phyloP scores from a whole-genome alignment of 1,140 invertebrate species.

The Forficula auricularia region DNA sequence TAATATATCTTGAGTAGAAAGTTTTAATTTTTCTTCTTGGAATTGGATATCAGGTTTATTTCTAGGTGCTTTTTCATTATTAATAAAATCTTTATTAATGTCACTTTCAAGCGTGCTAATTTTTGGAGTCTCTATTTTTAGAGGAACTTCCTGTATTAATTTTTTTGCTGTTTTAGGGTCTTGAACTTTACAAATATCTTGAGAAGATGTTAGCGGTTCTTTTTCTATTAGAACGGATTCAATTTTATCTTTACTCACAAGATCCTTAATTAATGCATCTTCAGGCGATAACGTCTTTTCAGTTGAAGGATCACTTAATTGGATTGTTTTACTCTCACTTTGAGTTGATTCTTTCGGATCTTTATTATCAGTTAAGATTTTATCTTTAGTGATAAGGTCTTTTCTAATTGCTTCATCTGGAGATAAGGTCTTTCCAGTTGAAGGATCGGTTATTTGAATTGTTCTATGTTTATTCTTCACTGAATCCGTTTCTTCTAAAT shows the following conservation, averaged over 20 bases:
- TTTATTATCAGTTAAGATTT: too few species aligned
- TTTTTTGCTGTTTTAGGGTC: too few species aligned
- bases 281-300: conserved; percentile 28
- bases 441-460: conserved; percentile 61
- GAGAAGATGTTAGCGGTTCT: conserved; percentile 12
- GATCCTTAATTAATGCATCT: conserved; percentile 25
- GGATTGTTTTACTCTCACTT: conserved; percentile 12
- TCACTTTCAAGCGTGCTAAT: too few species aligned
- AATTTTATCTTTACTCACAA: too few species aligned
- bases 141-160: too few species aligned
- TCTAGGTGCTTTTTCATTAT: too few species aligned
- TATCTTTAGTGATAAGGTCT: conserved; percentile 43
- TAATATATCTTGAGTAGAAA: too few species aligned
- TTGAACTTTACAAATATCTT: neutral
- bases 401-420: conserved; percentile 62
- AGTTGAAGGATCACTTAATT: conserved; percentile 29
- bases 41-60: too few species aligned
- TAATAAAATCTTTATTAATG: too few species aligned
- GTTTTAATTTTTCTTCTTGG: too few species aligned
- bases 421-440: conserved; percentile 55
- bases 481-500: conserved; percentile 47
- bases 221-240: conserved; percentile 14
- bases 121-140: conserved; percentile 56
- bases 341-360: conserved; percentile 26
- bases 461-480: conserved; percentile 42